phyloP scores from a whole-genome alignment of 2,113 vertebrate species.

The Boulengerochromis microlepis region DNA sequence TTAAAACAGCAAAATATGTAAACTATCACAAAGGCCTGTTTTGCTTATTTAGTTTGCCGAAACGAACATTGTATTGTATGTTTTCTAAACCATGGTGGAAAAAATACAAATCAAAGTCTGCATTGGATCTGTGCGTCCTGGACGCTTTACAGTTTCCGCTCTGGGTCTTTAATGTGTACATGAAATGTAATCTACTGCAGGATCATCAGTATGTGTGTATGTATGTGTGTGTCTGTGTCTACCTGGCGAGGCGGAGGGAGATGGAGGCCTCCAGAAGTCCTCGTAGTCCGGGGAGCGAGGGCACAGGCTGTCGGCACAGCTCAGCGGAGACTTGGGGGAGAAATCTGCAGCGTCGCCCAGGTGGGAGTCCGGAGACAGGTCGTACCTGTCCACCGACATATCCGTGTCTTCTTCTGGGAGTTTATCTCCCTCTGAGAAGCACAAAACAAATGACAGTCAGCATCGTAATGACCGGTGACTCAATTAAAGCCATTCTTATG shows the following conservation, averaged over 20 bases:
- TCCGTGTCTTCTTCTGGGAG: constrained; percentile 52
- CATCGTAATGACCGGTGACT: not conserved
- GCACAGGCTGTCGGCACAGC: constrained; percentile 78
- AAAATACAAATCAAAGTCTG: not conserved
- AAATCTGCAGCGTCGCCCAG: constrained; percentile 70
- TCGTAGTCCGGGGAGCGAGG: constrained; percentile 81
- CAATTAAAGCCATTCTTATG: not conserved
- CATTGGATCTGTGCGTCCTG: not conserved
- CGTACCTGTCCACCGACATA: constrained; percentile 46
- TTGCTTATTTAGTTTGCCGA: not conserved
- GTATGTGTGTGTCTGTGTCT: not conserved
- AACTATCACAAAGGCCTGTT: not conserved
- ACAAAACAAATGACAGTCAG: not conserved
- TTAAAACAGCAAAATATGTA: not conserved
- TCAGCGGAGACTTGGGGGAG: constrained; percentile 79
- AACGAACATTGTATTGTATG: not conserved
- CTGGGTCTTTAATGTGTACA: not conserved
- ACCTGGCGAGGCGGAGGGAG: constrained; percentile 93
- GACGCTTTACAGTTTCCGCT: not conserved
- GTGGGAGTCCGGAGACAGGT: constrained; percentile 74
- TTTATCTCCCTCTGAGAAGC: constrained; percentile 36
- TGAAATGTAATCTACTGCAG: not conserved
- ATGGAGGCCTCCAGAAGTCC: constrained; percentile 94
- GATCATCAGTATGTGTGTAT: not conserved
- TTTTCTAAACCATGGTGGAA: not conserved